Conservation (phyloP, 2,797 vertebrate genomes). For the Mormyrus proboscirostris region DNA sequence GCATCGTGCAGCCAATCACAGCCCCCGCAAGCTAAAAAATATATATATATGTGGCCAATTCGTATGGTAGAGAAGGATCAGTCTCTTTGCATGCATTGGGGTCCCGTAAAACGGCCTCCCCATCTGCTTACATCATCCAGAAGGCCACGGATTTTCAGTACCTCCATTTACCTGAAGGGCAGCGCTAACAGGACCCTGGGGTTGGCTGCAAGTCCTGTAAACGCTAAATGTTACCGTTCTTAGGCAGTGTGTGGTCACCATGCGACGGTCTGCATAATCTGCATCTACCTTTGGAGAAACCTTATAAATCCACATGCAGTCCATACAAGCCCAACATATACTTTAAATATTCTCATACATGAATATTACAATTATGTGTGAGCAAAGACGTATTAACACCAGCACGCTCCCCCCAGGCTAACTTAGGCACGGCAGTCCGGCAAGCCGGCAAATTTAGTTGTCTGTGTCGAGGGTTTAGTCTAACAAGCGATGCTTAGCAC, state of each 20-base stretch:
- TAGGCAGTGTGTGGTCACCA: neutral
- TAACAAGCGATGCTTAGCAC: neutral
- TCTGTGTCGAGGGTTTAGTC: neutral
- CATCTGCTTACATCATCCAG: slow-evolving; percentile 14
- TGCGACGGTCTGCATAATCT: neutral
- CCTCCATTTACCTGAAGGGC: neutral
- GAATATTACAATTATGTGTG: neutral
- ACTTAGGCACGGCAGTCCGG: neutral
- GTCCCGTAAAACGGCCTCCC: neutral
- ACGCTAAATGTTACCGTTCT: neutral
- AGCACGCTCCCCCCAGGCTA: neutral
- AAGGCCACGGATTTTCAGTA: neutral
- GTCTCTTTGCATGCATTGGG: slow-evolving; percentile 9
- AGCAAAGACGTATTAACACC: neutral
- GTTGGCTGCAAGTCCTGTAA: neutral
- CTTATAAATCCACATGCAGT: neutral
- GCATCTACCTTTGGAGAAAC: neutral
- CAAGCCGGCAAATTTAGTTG: neutral
- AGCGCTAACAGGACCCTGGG: neutral
- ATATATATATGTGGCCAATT: neutral
- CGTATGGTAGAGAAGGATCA: neutral
- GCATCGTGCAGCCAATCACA: neutral
- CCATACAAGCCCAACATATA: neutral
- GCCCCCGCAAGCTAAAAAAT: neutral
- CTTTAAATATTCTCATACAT: neutral